Percentiles rank a stretch among this genome's conserved stretches.
Conservation (phyloP, 2,888 invertebrate genomes). For the Epsilonema sp. region DNA sequence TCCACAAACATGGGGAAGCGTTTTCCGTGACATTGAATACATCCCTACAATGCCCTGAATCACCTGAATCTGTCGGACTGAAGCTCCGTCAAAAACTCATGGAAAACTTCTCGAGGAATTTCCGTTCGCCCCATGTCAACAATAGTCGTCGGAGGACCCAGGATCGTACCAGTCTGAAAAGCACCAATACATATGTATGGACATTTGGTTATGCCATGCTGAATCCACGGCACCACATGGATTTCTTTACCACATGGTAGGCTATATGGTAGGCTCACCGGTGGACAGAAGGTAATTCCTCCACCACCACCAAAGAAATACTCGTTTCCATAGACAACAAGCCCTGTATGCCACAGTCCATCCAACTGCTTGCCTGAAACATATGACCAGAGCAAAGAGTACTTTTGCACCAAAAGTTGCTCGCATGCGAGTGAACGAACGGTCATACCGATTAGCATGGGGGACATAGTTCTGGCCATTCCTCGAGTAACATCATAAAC, state of each 20-base stretch:
- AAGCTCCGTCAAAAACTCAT: conserved; percentile 57
- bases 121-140: conserved; percentile 56
- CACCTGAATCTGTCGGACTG: conserved; percentile 38
- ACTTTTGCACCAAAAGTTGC: no score
- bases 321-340: conserved; percentile 64
- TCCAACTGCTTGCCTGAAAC: conserved; percentile 61
- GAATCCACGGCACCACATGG: not conserved
- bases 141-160: conserved; percentile 51
- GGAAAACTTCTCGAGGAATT: conserved; percentile 57
- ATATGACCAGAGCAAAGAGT: conserved; percentile 30
- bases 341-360: conserved; percentile 84
- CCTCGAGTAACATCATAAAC: conserved; percentile 69
- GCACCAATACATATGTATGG: conserved; percentile 1
- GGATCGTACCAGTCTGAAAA: conserved; percentile 49
- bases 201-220: not conserved
- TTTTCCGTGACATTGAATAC: no score
- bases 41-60: no score
- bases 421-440: no score
- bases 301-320: conserved; percentile 64
- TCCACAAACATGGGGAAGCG: no score
- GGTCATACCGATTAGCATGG: conserved; percentile 50
- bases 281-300: conserved; percentile 56
- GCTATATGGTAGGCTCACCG: conserved; percentile 53
- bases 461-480: conserved; percentile 53
- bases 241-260: no score